Base-by-base conservation (phyloP, 1,140 invertebrate genomes). In the Ceratosolen fusciceps region DNA sequence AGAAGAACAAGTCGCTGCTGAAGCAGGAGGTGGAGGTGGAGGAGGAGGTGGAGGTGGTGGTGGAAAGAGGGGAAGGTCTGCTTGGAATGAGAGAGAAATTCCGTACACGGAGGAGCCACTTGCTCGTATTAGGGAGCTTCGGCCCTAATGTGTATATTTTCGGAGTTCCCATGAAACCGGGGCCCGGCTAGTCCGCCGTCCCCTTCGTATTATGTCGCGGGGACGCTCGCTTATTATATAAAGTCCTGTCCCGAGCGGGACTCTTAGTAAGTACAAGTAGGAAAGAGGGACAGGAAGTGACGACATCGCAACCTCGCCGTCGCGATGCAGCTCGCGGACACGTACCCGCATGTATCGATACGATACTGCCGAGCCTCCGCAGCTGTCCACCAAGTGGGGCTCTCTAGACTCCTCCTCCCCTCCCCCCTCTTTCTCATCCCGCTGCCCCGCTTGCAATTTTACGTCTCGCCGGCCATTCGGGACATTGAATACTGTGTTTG, bases 331-430 rank as follows among this genome's bases (percentile, higher is more conserved):
- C 31, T 65, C 34, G 60, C 73, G 82, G 39, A 71, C 54, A 71
- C 26, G 43, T 52, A 54, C 21, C 2, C 31, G 31, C 34, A 37
- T 54, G 76, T 76, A 76, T 71, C 60, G 60, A 65, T 65, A 65
- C 60, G 60, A 65, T 65, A 65, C 37, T 65, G 37, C 31, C 19
- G 47, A 72, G 75, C 62, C 74, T 76, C 82, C 78, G 86, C 88
- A 90, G 88, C 87, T 90, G 89, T 87, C 83, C 83, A 80, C 87
- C 88, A 88, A 89, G 88, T 89, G 87, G 83, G 76, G n/a, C n/a
- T n/a, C n/a, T 83, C 82, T 77, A 82, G 79, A 79, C 82, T 71
- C 81, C 82, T 81, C 82, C 67, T 37, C 47, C 62, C 47, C 54
- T 62, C 31, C 9, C 54, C n/a, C 67, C n/a, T n/a, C n/a, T n/a